These are phyloP conservation scores for Enteromius anoplus DNA, from an alignment of 2,797 vertebrate species.

Conservation along the genomic window DNA sequence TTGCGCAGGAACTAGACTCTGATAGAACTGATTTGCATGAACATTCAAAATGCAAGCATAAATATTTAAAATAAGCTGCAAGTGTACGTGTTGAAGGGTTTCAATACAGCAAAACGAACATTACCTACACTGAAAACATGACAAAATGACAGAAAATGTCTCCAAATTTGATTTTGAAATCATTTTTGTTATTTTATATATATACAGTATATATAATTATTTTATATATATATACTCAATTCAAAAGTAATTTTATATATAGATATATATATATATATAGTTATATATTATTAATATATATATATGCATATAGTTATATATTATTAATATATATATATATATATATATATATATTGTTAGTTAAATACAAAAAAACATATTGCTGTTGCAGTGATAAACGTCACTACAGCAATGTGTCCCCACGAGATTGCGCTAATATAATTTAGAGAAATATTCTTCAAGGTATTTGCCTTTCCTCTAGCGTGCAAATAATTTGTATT, in stretches of 20 bases:
- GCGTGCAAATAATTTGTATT: background rate
- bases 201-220: too few relatives aligned
- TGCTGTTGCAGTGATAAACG: background rate
- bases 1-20: background rate
- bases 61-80: constrained; percentile 22
- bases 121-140: background rate
- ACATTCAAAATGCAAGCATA: constrained; percentile 26
- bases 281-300: too few relatives aligned
- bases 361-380: too few relatives aligned
- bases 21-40: constrained; percentile 15
- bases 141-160: background rate
- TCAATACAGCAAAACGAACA: background rate
- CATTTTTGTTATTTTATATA: too few relatives aligned
- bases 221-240: too few relatives aligned
- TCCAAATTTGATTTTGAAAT: too few relatives aligned
- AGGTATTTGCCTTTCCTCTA: constrained; percentile 9
- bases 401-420: background rate
- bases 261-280: too few relatives aligned
- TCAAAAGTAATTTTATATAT: too few relatives aligned
- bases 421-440: background rate
- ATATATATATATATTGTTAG: too few relatives aligned
- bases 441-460: background rate
- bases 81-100: background rate
- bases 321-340: too few relatives aligned
- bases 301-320: too few relatives aligned